These are phyloP conservation scores for Silurus lanzhouensis DNA, from an alignment of 2,797 vertebrate species.

Conservation along the genomic window DNA sequence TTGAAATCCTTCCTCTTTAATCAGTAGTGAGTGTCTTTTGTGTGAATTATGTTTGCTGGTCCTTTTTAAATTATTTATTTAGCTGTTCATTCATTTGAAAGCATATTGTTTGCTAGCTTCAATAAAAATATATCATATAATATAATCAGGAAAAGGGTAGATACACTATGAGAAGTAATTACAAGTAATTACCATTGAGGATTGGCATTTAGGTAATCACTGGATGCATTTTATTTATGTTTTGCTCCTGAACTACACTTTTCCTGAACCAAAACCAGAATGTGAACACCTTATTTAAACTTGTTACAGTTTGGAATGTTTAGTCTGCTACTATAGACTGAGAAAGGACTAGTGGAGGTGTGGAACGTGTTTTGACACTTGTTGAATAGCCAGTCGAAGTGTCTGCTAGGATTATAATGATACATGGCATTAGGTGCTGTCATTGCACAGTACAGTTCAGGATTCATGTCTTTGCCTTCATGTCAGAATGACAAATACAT, in stretches of 20 bases:
- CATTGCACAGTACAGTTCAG: conserved; percentile 41
- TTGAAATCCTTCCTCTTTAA: not conserved
- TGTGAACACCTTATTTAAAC: conserved; percentile 13
- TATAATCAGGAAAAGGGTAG: not conserved
- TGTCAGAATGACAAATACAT: conserved; percentile 47
- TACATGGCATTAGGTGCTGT: conserved; percentile 29
- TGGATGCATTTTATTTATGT: not conserved
- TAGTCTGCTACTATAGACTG: conserved; percentile 13
- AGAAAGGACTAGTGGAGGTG: not conserved
- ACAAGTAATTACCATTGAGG: not conserved
- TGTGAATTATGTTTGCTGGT: not conserved
- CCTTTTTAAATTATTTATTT: not conserved
- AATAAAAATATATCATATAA: not conserved
- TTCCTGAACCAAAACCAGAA: not conserved
- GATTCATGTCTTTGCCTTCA: conserved; percentile 27
- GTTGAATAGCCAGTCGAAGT: conserved; percentile 1
- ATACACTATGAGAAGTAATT: not conserved
- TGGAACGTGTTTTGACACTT: not conserved
- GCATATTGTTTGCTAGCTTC: not conserved
- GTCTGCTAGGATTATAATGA: conserved; percentile 29
- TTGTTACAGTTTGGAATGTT: conserved; percentile 34
- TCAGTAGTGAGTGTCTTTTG: not conserved
- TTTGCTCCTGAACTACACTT: not conserved
- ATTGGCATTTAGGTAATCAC: not conserved
- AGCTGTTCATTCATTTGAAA: not conserved